A percentile compares a stretch with the other conserved stretches of the same genome.
Evolutionary conservation across 2,797 vertebrate species (phyloP).

Genomic region (Scleropages formosus): DNA sequence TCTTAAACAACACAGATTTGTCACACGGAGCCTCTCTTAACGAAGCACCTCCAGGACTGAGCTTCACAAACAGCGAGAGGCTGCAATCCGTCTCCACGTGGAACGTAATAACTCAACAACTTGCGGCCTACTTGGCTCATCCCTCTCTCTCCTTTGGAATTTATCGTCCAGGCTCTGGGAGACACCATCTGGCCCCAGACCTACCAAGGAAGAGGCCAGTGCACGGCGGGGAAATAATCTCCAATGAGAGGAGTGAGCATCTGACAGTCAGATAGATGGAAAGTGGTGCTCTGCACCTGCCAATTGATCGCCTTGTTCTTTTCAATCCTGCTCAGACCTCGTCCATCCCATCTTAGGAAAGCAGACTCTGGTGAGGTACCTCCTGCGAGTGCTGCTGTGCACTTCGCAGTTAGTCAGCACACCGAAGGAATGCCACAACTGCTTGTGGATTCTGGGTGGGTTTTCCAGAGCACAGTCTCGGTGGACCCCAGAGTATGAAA

Average conservation of each 20-base stretch:
- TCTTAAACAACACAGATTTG: constrained; percentile 24
- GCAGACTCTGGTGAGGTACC: no score
- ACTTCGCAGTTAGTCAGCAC: no score
- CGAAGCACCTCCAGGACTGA: neutral
- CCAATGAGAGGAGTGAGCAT: neutral
- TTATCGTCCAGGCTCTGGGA: neutral
- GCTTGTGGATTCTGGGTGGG: no score
- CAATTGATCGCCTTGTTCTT: neutral
- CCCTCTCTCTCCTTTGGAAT: constrained; percentile 22
- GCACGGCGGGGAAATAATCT: neutral
- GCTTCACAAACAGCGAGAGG: neutral
- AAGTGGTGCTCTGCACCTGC: neutral
- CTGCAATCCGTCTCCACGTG: neutral
- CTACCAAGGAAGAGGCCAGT: neutral
- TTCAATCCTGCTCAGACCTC: neutral
- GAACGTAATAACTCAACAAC: constrained; percentile 6
- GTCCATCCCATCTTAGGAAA: no score
- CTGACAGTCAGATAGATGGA: neutral
- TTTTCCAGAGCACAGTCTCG: no score
- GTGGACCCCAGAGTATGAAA: no score
- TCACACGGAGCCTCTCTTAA: neutral
- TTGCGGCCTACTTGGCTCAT: neutral
- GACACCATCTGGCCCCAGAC: neutral
- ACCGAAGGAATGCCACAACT: no score
- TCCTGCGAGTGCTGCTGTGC: no score